A percentile compares a stretch with the other conserved stretches of the same genome.
Conservation (phyloP, 2,888 invertebrate genomes). For the Rhaphigaster nebulosa region DNA sequence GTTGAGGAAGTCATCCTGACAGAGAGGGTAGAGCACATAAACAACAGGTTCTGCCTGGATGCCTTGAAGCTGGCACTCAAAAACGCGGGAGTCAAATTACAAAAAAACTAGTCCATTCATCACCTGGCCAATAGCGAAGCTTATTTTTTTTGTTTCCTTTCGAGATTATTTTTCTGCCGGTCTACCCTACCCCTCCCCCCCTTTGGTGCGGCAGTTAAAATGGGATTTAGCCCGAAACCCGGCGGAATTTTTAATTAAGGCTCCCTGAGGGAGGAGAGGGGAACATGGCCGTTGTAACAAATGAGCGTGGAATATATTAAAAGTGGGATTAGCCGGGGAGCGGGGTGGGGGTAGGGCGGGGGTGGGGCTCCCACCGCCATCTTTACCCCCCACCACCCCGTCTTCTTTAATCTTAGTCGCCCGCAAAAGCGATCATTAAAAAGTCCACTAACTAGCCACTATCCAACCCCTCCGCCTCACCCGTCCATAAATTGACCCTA, state of each 20-base stretch:
- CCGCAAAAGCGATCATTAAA: slow-evolving; percentile 40
- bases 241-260: slow-evolving; percentile 58
- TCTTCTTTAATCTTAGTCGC: slow-evolving; percentile 47
- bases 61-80: slow-evolving; percentile 12
- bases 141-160: slow-evolving; percentile 48
- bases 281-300: slow-evolving; percentile 57
- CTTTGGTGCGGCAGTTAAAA: slow-evolving; percentile 50
- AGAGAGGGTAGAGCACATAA: slow-evolving; percentile 20
- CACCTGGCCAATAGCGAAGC: slow-evolving; percentile 41
- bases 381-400: slow-evolving; percentile 48
- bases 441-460: slow-evolving; percentile 49
- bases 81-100: slow-evolving; percentile 29
- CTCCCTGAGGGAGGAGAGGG: slow-evolving; percentile 39
- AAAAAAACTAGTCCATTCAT: slow-evolving; percentile 54
- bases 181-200: slow-evolving; percentile 23
- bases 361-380: slow-evolving; percentile 52
- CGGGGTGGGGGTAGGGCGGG: slow-evolving; percentile 51
- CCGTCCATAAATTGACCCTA: slow-evolving; percentile 33
- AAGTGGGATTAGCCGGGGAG: slow-evolving; percentile 42
- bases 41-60: slow-evolving; percentile 1
- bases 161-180: slow-evolving; percentile 43
- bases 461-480: slow-evolving; percentile 41
- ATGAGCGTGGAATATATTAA: slow-evolving; percentile 57
- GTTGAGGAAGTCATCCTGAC: neutral
- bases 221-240: slow-evolving; percentile 56